Conservation (phyloP, 2,888 invertebrate genomes). For the Bunonema sp. region DNA sequence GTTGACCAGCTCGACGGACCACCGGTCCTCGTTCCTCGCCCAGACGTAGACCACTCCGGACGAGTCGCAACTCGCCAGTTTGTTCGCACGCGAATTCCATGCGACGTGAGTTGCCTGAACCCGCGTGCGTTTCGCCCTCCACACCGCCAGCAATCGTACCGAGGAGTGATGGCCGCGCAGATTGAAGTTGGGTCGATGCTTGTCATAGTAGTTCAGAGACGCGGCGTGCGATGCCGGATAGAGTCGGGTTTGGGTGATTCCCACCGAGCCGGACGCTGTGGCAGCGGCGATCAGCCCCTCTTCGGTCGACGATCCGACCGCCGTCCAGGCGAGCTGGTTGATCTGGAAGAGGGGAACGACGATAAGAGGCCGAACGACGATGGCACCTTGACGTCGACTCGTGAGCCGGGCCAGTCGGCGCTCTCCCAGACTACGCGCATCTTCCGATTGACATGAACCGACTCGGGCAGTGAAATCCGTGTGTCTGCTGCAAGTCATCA, state of each 20-base stretch:
- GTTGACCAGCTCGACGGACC: constrained; percentile 97
- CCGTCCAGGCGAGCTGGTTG: background rate
- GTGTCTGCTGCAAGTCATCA: too few relatives aligned
- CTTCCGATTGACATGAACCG: too few relatives aligned
- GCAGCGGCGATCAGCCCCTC: constrained; percentile 26
- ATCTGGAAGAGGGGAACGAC: background rate
- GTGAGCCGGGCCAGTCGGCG: constrained; percentile 34
- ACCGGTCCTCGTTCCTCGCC: constrained; percentile 95
- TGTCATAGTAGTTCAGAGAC: background rate
- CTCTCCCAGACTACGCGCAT: constrained; percentile 40
- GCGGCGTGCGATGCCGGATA: background rate
- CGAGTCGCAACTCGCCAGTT: constrained; percentile 88
- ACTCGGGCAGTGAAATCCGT: too few relatives aligned
- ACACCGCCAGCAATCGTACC: constrained; percentile 9
- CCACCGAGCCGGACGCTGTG: constrained; percentile 34
- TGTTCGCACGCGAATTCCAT: constrained; percentile 96
- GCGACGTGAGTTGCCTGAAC: constrained; percentile 60
- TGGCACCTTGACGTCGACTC: too few relatives aligned
- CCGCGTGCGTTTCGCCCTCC: background rate
- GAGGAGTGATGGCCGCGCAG: constrained; percentile 68
- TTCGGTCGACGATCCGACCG: constrained; percentile 4
- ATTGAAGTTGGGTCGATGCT: constrained; percentile 75
- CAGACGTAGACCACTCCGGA: constrained; percentile 92
- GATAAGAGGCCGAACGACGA: constrained; percentile 15
- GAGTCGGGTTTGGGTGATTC: constrained; percentile 34